Conservation (phyloP, 2,797 vertebrate species). For the Mus minutoides region DNA sequence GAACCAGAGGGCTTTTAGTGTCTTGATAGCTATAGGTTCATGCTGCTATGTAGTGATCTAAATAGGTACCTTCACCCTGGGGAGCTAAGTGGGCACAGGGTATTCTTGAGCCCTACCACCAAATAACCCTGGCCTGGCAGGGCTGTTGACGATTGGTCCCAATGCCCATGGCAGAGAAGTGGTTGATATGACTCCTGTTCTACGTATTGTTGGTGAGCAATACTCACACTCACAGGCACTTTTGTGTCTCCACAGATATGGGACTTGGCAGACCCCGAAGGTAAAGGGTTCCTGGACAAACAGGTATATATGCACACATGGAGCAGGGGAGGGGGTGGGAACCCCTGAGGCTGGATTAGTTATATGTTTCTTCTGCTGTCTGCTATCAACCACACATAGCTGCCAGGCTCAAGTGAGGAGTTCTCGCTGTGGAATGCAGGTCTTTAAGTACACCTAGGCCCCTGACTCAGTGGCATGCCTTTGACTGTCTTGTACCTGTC, state of each 20-base stretch:
- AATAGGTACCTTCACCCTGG: neutral
- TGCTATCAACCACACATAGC: neutral
- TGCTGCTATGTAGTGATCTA: neutral
- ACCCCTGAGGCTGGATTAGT: neutral
- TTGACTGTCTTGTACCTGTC: neutral
- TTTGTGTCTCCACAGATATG: conserved; percentile 92
- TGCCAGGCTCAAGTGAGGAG: neutral
- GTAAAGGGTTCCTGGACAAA: conserved; percentile 98
- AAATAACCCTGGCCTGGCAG: neutral
- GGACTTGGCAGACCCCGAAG: conserved; percentile 98
- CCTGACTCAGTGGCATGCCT: neutral
- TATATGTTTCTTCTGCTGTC: neutral
- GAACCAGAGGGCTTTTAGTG: neutral
- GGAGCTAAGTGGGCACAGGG: neutral
- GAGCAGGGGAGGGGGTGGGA: neutral
- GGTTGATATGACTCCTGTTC: neutral
- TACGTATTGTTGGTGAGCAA: neutral
- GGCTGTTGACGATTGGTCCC: neutral
- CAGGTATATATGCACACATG: conserved; percentile 89
- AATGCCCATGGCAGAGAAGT: neutral
- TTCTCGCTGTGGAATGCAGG: neutral
- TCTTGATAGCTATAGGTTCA: neutral
- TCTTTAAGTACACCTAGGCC: conserved; percentile 12
- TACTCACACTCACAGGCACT: neutral
- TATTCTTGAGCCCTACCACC: neutral